Conservation (phyloP, 2,888 invertebrate genomes). For the Cryptophagus acutangulus region DNA sequence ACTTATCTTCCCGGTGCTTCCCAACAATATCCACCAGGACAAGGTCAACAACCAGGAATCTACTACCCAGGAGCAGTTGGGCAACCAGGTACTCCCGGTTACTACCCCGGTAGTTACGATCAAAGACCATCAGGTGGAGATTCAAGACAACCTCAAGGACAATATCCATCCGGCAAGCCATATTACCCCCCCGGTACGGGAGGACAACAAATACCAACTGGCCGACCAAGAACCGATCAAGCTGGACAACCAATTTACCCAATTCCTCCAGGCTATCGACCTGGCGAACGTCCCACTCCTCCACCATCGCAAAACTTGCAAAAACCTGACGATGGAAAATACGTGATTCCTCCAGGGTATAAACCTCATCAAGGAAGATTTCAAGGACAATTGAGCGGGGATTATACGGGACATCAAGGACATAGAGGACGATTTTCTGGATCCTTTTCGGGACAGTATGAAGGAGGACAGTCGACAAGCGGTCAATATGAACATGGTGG, state of each 20-base stretch:
- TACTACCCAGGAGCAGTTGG: slow-evolving; percentile 12
- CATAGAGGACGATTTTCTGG: slow-evolving; percentile 34
- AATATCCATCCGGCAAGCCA: no score
- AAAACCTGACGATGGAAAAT: no score
- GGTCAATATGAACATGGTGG: not conserved
- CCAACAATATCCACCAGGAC: no score
- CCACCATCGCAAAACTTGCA: no score
- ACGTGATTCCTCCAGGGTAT: slow-evolving; percentile 1
- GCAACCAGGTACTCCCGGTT: slow-evolving; percentile 2
- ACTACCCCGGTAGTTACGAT: no score
- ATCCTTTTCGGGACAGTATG: slow-evolving; percentile 33
- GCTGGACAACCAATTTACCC: not conserved
- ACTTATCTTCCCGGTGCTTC: no score
- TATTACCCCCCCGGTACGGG: not conserved
- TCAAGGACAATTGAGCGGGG: slow-evolving; percentile 31
- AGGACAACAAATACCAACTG: not conserved
- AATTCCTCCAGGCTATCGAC: slow-evolving; percentile 2
- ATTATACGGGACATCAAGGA: slow-evolving; percentile 26
- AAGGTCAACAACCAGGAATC: slow-evolving; percentile 10
- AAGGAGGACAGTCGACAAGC: slow-evolving; percentile 15
- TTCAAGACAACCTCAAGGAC: slow-evolving; percentile 1
- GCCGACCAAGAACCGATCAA: not conserved
- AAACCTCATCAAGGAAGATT: slow-evolving; percentile 21
- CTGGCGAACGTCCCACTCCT: no score
- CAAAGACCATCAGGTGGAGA: not conserved